A percentile compares a stretch with the other conserved stretches of the same genome.
These are phyloP conservation scores for Danio albolineatus DNA, from an alignment of 2,797 vertebrate species.

Conservation along the genomic window DNA sequence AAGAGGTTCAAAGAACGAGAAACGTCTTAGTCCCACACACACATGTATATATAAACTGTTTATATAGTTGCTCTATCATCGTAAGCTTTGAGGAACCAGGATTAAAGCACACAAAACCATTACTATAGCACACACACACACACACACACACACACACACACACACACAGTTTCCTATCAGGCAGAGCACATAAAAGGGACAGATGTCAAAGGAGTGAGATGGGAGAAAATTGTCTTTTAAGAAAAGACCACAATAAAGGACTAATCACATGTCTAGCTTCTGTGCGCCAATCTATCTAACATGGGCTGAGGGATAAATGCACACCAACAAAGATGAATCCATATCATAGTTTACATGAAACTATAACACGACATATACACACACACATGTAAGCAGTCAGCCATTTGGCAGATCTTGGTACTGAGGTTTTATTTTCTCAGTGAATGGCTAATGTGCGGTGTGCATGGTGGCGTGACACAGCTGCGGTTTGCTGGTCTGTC, in stretches of 20 bases:
- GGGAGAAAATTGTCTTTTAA: conserved; percentile 34
- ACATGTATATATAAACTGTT: neutral
- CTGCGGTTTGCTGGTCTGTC: conserved; percentile 60
- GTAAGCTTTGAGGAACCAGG: conserved; percentile 38
- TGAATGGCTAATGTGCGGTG: conserved; percentile 61
- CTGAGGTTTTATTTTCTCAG: conserved; percentile 54
- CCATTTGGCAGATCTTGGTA: conserved; percentile 49
- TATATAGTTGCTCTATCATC: conserved; percentile 18
- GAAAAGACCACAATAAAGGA: conserved; percentile 51
- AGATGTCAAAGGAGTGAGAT: conserved; percentile 50
- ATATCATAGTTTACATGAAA: conserved; percentile 4
- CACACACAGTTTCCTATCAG: conserved; percentile 24
- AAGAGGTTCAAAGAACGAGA: conserved; percentile 34
- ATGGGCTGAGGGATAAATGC: conserved; percentile 13
- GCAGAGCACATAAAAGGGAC: conserved; percentile 38
- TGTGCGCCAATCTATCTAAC: conserved; percentile 17
- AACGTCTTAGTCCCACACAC: conserved; percentile 30
- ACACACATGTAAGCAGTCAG: conserved; percentile 30
- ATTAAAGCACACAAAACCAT: conserved; percentile 52
- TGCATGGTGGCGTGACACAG: conserved; percentile 50
- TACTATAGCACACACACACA: conserved; percentile 37
- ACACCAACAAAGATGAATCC: conserved; percentile 16
- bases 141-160: conserved; percentile 23
- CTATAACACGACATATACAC: conserved; percentile 29
- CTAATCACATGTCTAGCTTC: conserved; percentile 25